Conservation (phyloP, 2,797 vertebrate genomes). For the Girardinus metallicus region DNA sequence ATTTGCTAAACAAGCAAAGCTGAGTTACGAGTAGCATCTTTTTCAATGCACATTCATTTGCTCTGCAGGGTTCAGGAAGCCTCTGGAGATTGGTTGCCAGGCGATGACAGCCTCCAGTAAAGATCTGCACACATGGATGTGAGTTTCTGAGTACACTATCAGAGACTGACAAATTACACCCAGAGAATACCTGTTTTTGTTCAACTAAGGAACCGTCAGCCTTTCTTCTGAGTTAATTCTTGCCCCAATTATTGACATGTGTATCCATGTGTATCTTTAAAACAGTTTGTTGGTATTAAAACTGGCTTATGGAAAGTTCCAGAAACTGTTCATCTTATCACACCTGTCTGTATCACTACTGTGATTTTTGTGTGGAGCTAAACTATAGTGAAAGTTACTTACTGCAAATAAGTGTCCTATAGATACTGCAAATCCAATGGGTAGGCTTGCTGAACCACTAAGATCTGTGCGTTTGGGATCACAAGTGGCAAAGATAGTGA, state of each 20-base stretch:
- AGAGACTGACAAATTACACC: constrained; percentile 42
- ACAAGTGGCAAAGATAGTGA: constrained; percentile 95
- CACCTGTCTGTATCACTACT: not conserved
- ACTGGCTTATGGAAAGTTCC: not conserved
- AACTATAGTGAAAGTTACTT: constrained; percentile 72
- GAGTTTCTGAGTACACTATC: constrained; percentile 58
- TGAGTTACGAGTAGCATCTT: constrained; percentile 42
- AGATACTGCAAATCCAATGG: constrained; percentile 92
- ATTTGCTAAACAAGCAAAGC: constrained; percentile 32
- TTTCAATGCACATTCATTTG: constrained; percentile 64
- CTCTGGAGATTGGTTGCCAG: constrained; percentile 75
- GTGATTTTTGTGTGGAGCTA: not conserved
- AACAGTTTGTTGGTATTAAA: not conserved
- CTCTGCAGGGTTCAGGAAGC: constrained; percentile 58
- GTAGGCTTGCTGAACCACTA: constrained; percentile 89
- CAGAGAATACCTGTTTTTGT: constrained; percentile 45
- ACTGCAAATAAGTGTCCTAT: constrained; percentile 97
- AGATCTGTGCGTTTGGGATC: constrained; percentile 91
- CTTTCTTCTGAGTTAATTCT: constrained; percentile 14
- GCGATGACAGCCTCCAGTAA: constrained; percentile 67
- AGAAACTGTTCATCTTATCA: not conserved
- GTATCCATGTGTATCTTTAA: constrained; percentile 12
- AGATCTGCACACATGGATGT: constrained; percentile 63
- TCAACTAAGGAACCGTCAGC: constrained; percentile 15
- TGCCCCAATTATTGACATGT: not conserved